A percentile compares a stretch with the other conserved stretches of the same genome.
phyloP scores from a whole-genome alignment of 1,140 invertebrate species.

The Odontomachus brunneus region DNA sequence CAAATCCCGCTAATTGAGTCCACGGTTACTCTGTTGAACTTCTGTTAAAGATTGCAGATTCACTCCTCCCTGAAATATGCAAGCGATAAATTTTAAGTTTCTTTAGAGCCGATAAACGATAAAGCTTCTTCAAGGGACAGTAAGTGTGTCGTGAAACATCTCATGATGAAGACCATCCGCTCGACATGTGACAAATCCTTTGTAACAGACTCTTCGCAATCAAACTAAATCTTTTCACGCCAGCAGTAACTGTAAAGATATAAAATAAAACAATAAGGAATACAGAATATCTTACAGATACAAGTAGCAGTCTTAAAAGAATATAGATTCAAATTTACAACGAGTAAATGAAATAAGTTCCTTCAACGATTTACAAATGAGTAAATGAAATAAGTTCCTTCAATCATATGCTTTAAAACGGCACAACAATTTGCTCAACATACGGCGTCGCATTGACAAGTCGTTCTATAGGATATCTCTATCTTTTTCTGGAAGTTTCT shows the following conservation, averaged over 20 bases:
- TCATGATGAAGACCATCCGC: slow-evolving; percentile 6
- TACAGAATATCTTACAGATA: slow-evolving; percentile 1
- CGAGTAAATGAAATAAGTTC: slow-evolving; percentile 5
- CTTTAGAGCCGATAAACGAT: neutral
- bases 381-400: too few relatives aligned
- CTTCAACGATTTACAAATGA: too few relatives aligned
- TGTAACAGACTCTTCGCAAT: slow-evolving; percentile 5
- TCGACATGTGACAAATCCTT: slow-evolving; percentile 19
- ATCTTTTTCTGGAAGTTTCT: neutral
- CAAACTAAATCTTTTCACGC: slow-evolving; percentile 11
- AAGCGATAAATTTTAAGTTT: slow-evolving; percentile 37
- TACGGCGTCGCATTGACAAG: too few relatives aligned
- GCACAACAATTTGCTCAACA: too few relatives aligned
- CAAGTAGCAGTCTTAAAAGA: neutral
- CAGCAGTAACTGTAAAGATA: neutral
- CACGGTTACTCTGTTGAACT: neutral
- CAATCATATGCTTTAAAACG: too few relatives aligned
- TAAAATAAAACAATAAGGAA: slow-evolving; percentile 5
- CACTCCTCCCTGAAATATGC: slow-evolving; percentile 3
- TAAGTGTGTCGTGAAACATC: neutral
- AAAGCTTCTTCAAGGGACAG: slow-evolving; percentile 7
- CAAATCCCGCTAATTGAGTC: neutral
- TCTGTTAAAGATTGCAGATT: neutral
- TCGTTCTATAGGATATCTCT: neutral
- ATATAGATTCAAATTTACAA: neutral